Evolutionary conservation across 2,797 vertebrate genomes (phyloP), one percentile per base, ranked within the genome.

Genomic region (Halcyon leucocephala): DNA sequence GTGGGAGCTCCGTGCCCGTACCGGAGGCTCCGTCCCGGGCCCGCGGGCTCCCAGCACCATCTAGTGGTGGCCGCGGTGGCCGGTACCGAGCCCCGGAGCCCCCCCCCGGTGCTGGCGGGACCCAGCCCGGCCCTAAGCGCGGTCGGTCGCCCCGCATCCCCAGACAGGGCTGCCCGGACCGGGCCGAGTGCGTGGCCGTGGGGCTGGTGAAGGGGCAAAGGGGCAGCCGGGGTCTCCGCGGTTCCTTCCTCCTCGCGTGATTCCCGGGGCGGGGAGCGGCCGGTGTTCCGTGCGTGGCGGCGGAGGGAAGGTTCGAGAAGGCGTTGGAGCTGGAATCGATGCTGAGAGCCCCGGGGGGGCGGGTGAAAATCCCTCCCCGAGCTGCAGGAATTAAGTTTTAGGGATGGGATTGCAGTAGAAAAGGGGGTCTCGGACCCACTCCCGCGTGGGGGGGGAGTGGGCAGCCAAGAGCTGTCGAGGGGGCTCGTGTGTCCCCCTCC

Each of bases 41-140:
- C 79, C 42, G 89, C 48, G 82, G 52, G 82, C 33, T 31, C 82
- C 70, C 73, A 81, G 93, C 91, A 60, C 94, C 94, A 89, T 69
- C 94, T 95, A 91, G 93, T 29, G 93, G 51, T 17, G 51, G 93
- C 44, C 28, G 70, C 31, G 37, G 55, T 11, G 16, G 11, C 22
- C 65, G 31, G 64, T 66, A 37, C 62, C 35, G 55, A 22, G 35
- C 8, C 7, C 35, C 72, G 72, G 65, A 35, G 44, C 42, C 44
- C 28, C 39, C 7, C 48, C 7, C 41, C 42, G n/a, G 57, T 31
- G 72, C 57, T 37, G 57, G 20, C 33, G 66, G 55, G 65, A 41
- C 44, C 31, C 44, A 31, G 18, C 29, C 8, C 48, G 60, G 46
- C 14, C 4, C 57, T 15, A 42, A 37, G 54, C n/a, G 37, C 24